A percentile compares a stretch with the other conserved stretches of the same genome.
phyloP scores from a whole-genome alignment of 2,797 vertebrate genomes.

The Thaleichthys pacificus region DNA sequence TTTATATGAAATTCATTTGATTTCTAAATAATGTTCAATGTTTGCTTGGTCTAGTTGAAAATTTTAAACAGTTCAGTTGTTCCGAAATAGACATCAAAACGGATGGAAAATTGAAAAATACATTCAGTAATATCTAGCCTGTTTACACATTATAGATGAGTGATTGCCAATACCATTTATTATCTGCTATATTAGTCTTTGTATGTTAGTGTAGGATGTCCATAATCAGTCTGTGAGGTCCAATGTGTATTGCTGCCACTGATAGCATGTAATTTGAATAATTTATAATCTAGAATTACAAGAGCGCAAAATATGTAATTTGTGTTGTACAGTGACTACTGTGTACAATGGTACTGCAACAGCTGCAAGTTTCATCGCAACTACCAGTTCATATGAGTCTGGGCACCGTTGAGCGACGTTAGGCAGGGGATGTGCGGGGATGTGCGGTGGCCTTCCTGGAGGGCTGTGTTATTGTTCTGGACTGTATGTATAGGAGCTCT shows the following conservation, averaged over 20 bases:
- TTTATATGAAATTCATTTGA: not conserved
- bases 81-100: not conserved
- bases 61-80: not conserved
- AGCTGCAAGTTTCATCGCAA: not conserved
- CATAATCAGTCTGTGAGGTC: not conserved
- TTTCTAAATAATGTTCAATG: not conserved
- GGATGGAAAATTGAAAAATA: not conserved
- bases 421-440: no score
- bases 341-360: no score
- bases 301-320: no score
- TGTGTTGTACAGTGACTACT: no score
- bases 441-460: no score
- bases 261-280: not conserved
- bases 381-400: no score
- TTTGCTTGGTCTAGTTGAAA: not conserved
- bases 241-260: not conserved
- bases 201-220: not conserved
- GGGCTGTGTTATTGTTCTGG: no score
- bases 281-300: no score
- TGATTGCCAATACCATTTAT: not conserved
- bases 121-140: not conserved
- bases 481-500: no score
- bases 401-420: no score
- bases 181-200: not conserved
- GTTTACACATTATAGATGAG: not conserved